These are phyloP conservation scores for Lasioglossum baleicum DNA, from an alignment of 1,140 invertebrate genomes.

Conservation along the genomic window DNA sequence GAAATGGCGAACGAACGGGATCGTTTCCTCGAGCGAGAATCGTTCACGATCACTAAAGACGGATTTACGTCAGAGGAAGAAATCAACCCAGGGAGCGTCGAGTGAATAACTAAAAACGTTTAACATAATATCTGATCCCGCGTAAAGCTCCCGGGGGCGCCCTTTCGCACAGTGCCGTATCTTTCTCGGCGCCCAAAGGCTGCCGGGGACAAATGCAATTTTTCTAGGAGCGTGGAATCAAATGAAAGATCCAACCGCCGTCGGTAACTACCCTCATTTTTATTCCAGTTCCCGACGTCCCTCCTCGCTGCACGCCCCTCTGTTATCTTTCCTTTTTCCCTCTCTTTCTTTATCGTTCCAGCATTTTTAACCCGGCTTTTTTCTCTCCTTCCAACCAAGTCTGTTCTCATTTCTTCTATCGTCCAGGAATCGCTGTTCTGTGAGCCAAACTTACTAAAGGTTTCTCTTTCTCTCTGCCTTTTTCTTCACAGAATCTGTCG, in stretches of 20 bases:
- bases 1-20: conserved; percentile 30
- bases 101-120: conserved; percentile 73
- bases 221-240: conserved; percentile 64
- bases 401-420: too few relatives aligned
- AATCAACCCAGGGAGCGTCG: conserved; percentile 47
- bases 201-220: conserved; percentile 71
- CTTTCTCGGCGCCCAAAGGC: conserved; percentile 63
- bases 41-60: conserved; percentile 69
- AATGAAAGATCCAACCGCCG: conserved; percentile 70
- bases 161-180: conserved; percentile 58
- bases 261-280: conserved; percentile 67
- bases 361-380: not conserved
- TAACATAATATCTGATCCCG: conserved; percentile 75
- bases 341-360: not conserved
- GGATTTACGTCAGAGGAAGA: conserved; percentile 30
- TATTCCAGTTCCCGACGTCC: conserved; percentile 45
- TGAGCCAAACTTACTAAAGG: too few relatives aligned
- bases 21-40: conserved; percentile 51
- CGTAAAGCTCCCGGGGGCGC: conserved; percentile 63
- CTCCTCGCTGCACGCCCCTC: not conserved
- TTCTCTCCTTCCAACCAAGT: not conserved
- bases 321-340: not conserved
- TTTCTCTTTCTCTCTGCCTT: not conserved
- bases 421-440: too few relatives aligned
- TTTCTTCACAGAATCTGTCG: not conserved